phyloP scores from a whole-genome alignment of 2,888 invertebrate genomes.

The Brachynemurus nebulosus region DNA sequence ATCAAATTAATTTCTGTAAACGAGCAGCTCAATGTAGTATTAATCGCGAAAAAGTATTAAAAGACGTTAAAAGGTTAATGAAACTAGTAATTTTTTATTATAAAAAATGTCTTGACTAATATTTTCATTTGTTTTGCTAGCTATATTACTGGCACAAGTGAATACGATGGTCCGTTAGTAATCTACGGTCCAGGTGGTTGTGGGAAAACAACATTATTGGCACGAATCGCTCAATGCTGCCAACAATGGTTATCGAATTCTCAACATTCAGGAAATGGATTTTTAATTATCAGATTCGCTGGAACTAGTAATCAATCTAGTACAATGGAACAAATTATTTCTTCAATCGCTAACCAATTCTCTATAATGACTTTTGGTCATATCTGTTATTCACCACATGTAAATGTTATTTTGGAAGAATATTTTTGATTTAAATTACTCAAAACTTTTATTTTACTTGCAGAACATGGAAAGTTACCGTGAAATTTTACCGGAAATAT shows the following conservation, averaged over 20 bases:
- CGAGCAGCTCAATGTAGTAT: conserved; percentile 54
- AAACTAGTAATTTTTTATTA: background rate
- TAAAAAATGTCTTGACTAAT: background rate
- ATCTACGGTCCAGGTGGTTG: conserved; percentile 68
- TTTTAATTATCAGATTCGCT: conserved; percentile 41
- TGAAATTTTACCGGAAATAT: conserved; percentile 38
- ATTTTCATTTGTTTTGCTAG: conserved; percentile 31
- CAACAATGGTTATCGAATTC: conserved; percentile 50
- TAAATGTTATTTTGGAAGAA: conserved; percentile 31
- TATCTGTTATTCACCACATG: conserved; percentile 46
- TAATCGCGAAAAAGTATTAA: conserved; percentile 51
- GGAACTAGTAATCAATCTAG: conserved; percentile 51
- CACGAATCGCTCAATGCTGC: conserved; percentile 53
- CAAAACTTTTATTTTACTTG: conserved; percentile 16
- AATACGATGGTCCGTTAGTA: conserved; percentile 40
- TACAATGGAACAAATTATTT: conserved; percentile 54
- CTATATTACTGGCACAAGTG: conserved; percentile 43
- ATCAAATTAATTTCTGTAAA: conserved; percentile 59
- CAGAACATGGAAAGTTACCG: conserved; percentile 64
- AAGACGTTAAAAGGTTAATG: conserved; percentile 51
- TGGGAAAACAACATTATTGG: conserved; percentile 69
- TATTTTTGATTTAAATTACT: no score
- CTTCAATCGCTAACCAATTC: conserved; percentile 62
- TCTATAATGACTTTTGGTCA: conserved; percentile 54
- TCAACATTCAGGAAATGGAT: conserved; percentile 11